Evolutionary conservation across 2,113 vertebrate genomes (phyloP).

Genomic region (Ancistrus triradiatus): DNA sequence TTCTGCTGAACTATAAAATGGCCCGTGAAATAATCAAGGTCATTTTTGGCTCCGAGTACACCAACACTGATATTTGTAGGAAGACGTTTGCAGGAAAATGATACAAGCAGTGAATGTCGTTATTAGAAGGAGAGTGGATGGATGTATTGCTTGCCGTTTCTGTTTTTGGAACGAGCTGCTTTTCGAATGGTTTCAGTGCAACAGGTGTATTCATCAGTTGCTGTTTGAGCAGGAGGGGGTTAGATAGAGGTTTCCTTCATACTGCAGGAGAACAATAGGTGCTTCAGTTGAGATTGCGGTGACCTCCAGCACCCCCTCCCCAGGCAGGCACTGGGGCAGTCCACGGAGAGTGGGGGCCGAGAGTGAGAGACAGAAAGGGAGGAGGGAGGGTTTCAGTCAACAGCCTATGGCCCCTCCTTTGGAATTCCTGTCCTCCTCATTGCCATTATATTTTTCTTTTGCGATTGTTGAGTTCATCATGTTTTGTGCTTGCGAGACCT

Average conservation of each 20-base stretch:
- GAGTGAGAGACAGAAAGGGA: conserved; percentile 17
- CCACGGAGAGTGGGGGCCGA: conserved; percentile 27
- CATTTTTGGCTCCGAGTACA: no score
- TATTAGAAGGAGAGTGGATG: background rate
- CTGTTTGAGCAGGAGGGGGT: conserved; percentile 36
- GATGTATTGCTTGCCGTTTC: background rate
- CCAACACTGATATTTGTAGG: no score
- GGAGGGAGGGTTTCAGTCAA: conserved; percentile 24
- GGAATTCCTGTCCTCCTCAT: conserved; percentile 42
- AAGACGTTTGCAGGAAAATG: background rate
- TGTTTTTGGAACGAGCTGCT: conserved; percentile 18
- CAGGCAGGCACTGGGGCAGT: conserved; percentile 20
- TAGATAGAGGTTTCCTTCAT: conserved; percentile 3
- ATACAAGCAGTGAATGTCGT: background rate
- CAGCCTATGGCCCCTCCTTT: conserved; percentile 11
- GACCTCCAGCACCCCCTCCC: conserved; percentile 41
- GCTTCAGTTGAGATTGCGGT: conserved; percentile 38
- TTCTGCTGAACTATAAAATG: no score
- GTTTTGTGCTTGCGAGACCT: no score
- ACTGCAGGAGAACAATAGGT: conserved; percentile 45
- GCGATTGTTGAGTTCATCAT: background rate
- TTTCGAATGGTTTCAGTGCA: conserved; percentile 31
- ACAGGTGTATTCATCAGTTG: conserved; percentile 55
- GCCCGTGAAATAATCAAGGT: no score
- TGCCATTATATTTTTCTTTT: conserved; percentile 13